These are phyloP conservation scores for Lasioglossum albipes DNA, from an alignment of 1,140 invertebrate species.

Conservation along the genomic window DNA sequence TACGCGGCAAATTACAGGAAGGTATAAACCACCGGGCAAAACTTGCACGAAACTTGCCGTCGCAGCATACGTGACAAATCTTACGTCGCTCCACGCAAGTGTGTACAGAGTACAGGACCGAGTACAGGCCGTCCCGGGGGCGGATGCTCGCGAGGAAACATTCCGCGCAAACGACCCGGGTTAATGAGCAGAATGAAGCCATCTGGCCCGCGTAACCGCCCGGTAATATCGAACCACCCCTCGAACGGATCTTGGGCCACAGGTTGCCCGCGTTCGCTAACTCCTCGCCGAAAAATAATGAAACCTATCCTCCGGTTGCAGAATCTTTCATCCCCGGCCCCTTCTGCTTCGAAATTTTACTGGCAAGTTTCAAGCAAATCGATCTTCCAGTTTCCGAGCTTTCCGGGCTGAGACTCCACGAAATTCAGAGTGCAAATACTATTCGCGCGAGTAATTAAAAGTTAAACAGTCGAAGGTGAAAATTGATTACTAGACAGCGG, in stretches of 20 bases:
- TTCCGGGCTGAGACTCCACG: too few species aligned
- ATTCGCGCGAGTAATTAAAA: too few species aligned
- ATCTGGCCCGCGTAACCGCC: slow-evolving; percentile 18
- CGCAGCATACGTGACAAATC: slow-evolving; percentile 59
- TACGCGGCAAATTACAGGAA: slow-evolving; percentile 48
- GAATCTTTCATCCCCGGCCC: too few species aligned
- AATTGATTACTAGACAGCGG: too few species aligned
- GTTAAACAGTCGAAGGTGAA: too few species aligned
- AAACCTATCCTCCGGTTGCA: not conserved
- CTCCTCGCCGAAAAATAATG: not conserved
- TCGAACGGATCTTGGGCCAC: not conserved
- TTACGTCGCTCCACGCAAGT: slow-evolving; percentile 47
- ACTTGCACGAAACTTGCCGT: slow-evolving; percentile 50
- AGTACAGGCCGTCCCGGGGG: not conserved
- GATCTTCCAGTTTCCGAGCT: too few species aligned
- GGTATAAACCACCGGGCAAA: slow-evolving; percentile 51
- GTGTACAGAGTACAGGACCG: slow-evolving; percentile 14
- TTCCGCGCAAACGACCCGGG: slow-evolving; percentile 41
- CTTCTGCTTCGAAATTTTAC: too few species aligned
- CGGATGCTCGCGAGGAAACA: slow-evolving; percentile 36
- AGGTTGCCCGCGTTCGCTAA: not conserved
- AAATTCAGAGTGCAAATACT: too few species aligned
- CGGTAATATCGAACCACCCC: slow-evolving; percentile 20
- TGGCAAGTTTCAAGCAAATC: too few species aligned
- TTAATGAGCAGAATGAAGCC: slow-evolving; percentile 53